A percentile compares a stretch with the other conserved stretches of the same genome.
phyloP scores from a whole-genome alignment of 2,113 vertebrate genomes.

The Anarrhichthys ocellatus region DNA sequence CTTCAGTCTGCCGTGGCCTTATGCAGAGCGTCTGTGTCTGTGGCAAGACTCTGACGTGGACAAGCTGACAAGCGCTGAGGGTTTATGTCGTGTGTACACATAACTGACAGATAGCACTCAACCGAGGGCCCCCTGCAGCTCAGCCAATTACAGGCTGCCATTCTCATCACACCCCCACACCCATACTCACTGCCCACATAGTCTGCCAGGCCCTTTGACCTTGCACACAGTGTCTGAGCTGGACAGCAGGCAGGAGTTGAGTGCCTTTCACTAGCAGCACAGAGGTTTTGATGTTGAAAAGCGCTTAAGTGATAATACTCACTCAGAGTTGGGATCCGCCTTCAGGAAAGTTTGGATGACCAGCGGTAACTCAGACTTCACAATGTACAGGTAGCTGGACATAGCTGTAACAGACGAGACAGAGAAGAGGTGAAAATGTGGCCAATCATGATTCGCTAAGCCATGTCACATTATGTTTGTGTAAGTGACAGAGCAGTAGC shows the following conservation, averaged over 20 bases:
- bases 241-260: slow-evolving; percentile 20
- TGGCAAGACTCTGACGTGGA: slow-evolving; percentile 34
- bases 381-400: slow-evolving; percentile 99
- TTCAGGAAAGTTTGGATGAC: slow-evolving; percentile 97
- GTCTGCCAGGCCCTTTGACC: slow-evolving; percentile 28
- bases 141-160: slow-evolving; percentile 58
- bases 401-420: slow-evolving; percentile 86
- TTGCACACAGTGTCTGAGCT: slow-evolving; percentile 21
- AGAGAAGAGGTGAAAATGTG: slow-evolving; percentile 20
- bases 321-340: slow-evolving; percentile 87
- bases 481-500: background rate
- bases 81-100: slow-evolving; percentile 41
- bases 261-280: background rate
- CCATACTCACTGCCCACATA: slow-evolving; percentile 19
- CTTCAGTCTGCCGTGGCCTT: slow-evolving; percentile 41
- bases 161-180: slow-evolving; percentile 57
- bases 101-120: slow-evolving; percentile 30
- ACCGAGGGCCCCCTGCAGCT: background rate
- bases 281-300: background rate
- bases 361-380: slow-evolving; percentile 96
- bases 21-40: slow-evolving; percentile 35
- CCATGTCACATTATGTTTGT: slow-evolving; percentile 21
- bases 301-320: slow-evolving; percentile 76
- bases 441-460: background rate
- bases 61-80: slow-evolving; percentile 21